A percentile compares a stretch with the other conserved stretches of the same genome.
Evolutionary conservation across 1,140 invertebrate species (phyloP).

Genomic region (Bombus pascuorum): DNA sequence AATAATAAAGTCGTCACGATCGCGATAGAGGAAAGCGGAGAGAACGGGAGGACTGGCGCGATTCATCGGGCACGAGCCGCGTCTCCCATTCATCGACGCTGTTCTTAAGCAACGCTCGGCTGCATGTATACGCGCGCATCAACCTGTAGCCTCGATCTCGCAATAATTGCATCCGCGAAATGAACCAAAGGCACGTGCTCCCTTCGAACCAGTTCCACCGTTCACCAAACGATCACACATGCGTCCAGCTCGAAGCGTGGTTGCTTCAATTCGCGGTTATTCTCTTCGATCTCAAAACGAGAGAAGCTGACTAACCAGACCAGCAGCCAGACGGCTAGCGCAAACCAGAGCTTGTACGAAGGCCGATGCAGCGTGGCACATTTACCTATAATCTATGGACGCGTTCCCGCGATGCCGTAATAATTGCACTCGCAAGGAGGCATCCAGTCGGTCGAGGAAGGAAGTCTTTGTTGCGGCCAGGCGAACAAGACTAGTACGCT

Average conservation of each 20-base stretch:
- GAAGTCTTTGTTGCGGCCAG: conserved; percentile 49
- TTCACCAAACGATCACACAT: not conserved
- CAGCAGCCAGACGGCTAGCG: not conserved
- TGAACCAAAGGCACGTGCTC: conserved; percentile 34
- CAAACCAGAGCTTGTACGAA: not conserved
- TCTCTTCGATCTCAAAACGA: not conserved
- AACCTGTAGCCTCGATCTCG: conserved; percentile 29
- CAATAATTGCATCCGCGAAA: conserved; percentile 57
- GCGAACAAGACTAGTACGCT: not conserved
- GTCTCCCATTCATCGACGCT: conserved; percentile 56
- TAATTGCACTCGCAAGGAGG: conserved; percentile 66
- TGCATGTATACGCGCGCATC: conserved; percentile 14
- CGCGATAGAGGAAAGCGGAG: conserved; percentile 12
- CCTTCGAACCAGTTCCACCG: conserved; percentile 8
- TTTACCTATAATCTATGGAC: conserved; percentile 64
- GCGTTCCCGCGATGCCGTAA: conserved; percentile 65
- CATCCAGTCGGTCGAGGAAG: conserved; percentile 20
- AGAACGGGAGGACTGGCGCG: conserved; percentile 8
- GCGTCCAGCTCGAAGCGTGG: not conserved
- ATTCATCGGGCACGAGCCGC: conserved; percentile 59
- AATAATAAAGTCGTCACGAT: conserved; percentile 66
- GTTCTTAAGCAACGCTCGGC: not conserved
- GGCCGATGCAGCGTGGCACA: conserved; percentile 31
- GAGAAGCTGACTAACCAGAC: not conserved
- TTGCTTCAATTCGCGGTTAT: too few species aligned